Conservation (phyloP, 2,797 vertebrate genomes). For the Eleutherodactylus coqui region DNA sequence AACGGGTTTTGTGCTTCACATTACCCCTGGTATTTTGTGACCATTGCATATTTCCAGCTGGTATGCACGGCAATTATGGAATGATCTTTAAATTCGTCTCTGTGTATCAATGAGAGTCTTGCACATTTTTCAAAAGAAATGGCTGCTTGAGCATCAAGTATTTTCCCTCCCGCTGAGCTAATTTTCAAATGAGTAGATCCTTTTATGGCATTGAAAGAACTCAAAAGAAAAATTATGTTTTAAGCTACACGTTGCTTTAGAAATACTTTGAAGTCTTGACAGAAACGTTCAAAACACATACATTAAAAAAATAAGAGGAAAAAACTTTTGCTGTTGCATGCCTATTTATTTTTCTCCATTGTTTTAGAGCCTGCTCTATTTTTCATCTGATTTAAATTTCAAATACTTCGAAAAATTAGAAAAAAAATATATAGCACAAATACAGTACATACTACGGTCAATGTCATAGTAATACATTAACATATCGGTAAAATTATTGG, state of each 20-base stretch:
- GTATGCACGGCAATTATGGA: constrained; percentile 59
- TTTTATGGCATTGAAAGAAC: constrained; percentile 58
- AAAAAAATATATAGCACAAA: too few species aligned
- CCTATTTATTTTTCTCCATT: constrained; percentile 51
- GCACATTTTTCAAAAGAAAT: constrained; percentile 60
- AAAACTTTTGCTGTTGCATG: constrained; percentile 26
- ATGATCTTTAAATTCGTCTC: constrained; percentile 62
- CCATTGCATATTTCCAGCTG: constrained; percentile 56
- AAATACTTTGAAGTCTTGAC: constrained; percentile 57
- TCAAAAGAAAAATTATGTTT: constrained; percentile 61
- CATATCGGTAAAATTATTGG: too few species aligned
- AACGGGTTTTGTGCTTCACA: constrained; percentile 33
- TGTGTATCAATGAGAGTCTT: constrained; percentile 59
- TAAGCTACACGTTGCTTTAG: constrained; percentile 53
- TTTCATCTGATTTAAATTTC: constrained; percentile 20
- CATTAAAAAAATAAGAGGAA: constrained; percentile 45
- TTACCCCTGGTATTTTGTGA: constrained; percentile 49
- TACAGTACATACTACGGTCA: too few species aligned
- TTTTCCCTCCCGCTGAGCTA: constrained; percentile 58
- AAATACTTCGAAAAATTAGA: too few species aligned
- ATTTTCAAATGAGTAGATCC: constrained; percentile 64
- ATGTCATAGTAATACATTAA: too few species aligned
- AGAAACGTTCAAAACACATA: constrained; percentile 60
- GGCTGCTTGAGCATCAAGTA: constrained; percentile 60
- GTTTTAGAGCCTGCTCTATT: constrained; percentile 47